Evolutionary conservation across 2,888 invertebrate genomes (phyloP).

Genomic region (Tenthredo scrophulariae): DNA sequence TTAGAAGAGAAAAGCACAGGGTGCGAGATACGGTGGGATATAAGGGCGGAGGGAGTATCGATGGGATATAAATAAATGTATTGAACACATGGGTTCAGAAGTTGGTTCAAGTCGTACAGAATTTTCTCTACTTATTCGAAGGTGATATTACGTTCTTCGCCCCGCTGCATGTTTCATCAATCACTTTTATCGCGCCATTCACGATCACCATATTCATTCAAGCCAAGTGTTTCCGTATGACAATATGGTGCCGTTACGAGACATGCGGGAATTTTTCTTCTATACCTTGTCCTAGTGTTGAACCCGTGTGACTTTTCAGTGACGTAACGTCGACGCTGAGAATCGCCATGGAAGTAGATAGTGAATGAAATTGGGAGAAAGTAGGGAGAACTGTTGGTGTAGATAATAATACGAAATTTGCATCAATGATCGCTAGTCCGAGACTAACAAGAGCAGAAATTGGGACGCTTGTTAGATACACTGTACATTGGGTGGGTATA

Average conservation of each 20-base stretch:
- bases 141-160: background rate
- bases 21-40: background rate
- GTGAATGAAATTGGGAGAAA: no score
- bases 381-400: background rate
- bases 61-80: background rate
- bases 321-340: background rate
- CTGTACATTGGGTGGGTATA: background rate
- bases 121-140: background rate
- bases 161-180: background rate
- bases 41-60: background rate
- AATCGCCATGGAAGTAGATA: background rate
- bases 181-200: background rate
- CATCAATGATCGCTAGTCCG: background rate
- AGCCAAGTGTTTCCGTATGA: background rate
- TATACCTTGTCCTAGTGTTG: background rate
- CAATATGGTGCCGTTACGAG: background rate
- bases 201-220: background rate
- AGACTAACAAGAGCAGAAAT: conserved; percentile 37
- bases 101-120: background rate
- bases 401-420: background rate
- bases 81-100: background rate
- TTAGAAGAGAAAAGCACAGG: background rate
- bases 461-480: conserved; percentile 9
- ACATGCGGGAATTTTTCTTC: background rate
- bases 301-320: background rate